Evolutionary conservation across 1,140 invertebrate species (phyloP).

Genomic region (Bicyclus anynana): DNA sequence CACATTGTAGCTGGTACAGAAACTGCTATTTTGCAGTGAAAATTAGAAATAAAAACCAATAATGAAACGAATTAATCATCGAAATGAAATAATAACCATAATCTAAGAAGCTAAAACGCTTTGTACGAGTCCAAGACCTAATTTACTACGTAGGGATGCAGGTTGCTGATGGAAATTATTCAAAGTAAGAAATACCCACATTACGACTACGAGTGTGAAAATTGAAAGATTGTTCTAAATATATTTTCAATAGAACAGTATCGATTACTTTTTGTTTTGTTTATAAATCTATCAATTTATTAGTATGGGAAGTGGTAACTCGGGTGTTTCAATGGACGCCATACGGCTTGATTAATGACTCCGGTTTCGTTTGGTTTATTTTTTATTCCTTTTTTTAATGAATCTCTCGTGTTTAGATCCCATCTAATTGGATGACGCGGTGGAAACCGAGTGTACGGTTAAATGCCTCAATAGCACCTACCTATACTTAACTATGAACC

Average conservation of each 20-base stretch:
- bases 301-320: constrained; percentile 43
- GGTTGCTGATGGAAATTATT: too few relatives aligned
- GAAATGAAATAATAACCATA: too few relatives aligned
- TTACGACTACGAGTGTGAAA: too few relatives aligned
- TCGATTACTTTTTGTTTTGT: constrained; percentile 26
- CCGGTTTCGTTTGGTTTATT: constrained; percentile 37
- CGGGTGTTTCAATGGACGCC: constrained; percentile 32
- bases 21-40: too few relatives aligned
- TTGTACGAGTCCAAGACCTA: too few relatives aligned
- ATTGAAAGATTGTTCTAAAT: background rate
- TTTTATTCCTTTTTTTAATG: constrained; percentile 34
- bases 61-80: too few relatives aligned
- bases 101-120: too few relatives aligned
- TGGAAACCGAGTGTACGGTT: constrained; percentile 30
- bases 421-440: constrained; percentile 47
- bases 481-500: background rate
- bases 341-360: constrained; percentile 47
- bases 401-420: constrained; percentile 22
- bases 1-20: too few relatives aligned
- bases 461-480: constrained; percentile 5
- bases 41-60: too few relatives aligned
- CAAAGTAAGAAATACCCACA: too few relatives aligned
- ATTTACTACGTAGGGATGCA: too few relatives aligned
- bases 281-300: constrained; percentile 41
- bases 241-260: constrained; percentile 16